Evolutionary conservation across 2,888 invertebrate genomes (phyloP).

Genomic region (Timema cristinae): DNA sequence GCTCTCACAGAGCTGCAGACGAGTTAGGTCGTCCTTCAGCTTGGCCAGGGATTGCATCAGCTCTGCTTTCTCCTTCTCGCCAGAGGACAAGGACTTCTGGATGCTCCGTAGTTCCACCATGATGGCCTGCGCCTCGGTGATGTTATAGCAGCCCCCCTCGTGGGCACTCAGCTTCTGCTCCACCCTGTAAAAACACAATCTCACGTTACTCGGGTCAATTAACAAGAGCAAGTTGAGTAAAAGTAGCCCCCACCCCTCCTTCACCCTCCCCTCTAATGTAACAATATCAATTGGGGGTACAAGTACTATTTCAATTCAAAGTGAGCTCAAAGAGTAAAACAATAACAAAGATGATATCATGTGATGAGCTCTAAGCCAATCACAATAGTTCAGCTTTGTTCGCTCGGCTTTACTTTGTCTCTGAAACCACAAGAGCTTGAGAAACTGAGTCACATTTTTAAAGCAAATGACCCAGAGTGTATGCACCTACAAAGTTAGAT

Average conservation of each 20-base stretch:
- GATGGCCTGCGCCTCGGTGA: slow-evolving; percentile 93
- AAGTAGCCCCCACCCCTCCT: no score
- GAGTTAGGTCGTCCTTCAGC: slow-evolving; percentile 86
- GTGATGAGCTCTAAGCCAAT: no score
- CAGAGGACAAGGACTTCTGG: slow-evolving; percentile 83
- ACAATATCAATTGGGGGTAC: not conserved
- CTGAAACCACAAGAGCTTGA: no score
- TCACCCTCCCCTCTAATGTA: no score
- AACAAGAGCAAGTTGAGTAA: no score
- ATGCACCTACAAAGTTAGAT: no score
- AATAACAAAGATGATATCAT: not conserved
- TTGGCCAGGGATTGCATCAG: slow-evolving; percentile 91
- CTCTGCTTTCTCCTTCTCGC: slow-evolving; percentile 90
- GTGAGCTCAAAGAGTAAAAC: not conserved
- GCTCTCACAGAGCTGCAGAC: slow-evolving; percentile 78
- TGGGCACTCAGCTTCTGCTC: slow-evolving; percentile 83
- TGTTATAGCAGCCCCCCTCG: slow-evolving; percentile 83
- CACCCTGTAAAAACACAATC: slow-evolving; percentile 46
- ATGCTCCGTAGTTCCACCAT: slow-evolving; percentile 90
- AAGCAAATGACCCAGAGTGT: no score
- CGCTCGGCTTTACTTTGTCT: no score
- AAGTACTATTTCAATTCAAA: not conserved
- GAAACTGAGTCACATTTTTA: no score
- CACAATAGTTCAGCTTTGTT: no score
- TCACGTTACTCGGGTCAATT: no score